Evolutionary conservation across 2,888 invertebrate species (phyloP), one percentile per base, ranked within the genome.

Genomic region (Rhingia campestris): DNA sequence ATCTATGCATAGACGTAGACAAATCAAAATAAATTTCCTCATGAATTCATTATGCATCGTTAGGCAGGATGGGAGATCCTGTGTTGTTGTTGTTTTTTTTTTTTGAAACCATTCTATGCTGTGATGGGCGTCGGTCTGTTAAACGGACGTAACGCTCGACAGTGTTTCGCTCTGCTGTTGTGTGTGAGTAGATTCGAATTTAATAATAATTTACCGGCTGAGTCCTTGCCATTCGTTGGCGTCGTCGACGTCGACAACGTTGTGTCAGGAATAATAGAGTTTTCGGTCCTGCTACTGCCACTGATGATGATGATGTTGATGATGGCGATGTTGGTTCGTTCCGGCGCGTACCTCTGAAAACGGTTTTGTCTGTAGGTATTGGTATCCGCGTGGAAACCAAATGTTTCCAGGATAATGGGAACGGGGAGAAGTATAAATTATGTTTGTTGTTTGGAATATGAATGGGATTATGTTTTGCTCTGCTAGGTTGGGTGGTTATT

Each of bases 31-130:
- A 77, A 77, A 82, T 82, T 63, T 73, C 30, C 73, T 73, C 67
- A 82, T 82, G 82, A 82, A 82, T 82, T 82, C 73, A 77, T 82
- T 82, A 82, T 82, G 73, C 67, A 73, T 69, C 79, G 67, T 79
- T 76, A 67, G 67, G 67, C 67, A 53, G 37, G 73, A 63, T 59
- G 47, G 67, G 37, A 67, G 61, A 69, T 67, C 67, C 61, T 61
- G 37, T 64, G 56, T 66, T 66, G 22, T 14, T 30, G 10, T 9
- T 33, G 4, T 41, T 45, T 39, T n/a, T 12, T 47, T 35, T 12
- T 43, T 14, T n/a, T 30, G 32, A 33, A 59, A 22, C 32, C 41
- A 32, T 61, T 61, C 37, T 12, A n/a, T 32, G 53, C 12, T 64
- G 47, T 33, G 32, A 43, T 43, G 51, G 41, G 12, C 51, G 63